These are phyloP conservation scores for Galleria mellonella DNA, from an alignment of 1,140 invertebrate species.

Conservation along the genomic window DNA sequence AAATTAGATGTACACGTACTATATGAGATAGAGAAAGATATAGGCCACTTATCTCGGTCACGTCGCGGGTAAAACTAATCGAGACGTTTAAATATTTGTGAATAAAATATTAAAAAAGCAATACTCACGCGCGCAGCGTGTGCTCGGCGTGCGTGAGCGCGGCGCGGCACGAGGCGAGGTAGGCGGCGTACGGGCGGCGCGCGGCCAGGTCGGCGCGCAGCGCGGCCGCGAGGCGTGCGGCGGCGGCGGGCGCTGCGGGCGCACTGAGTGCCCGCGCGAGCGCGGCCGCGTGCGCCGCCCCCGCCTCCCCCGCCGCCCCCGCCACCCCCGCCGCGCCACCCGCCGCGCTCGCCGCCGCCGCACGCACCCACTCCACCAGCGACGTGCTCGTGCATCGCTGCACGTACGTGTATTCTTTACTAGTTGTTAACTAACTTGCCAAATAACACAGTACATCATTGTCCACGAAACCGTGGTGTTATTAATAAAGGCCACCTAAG, in stretches of 20 bases:
- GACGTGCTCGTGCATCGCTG: slow-evolving; percentile 47
- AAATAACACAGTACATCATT: too few relatives aligned
- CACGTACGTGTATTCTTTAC: too few relatives aligned
- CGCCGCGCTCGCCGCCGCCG: slow-evolving; percentile 23
- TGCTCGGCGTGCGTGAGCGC: slow-evolving; percentile 79
- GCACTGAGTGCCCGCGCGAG: slow-evolving; percentile 29
- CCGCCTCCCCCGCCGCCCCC: slow-evolving; percentile 36
- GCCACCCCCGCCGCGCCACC: slow-evolving; percentile 31
- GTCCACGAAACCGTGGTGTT: too few relatives aligned
- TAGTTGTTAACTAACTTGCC: too few relatives aligned
- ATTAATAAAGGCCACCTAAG: too few relatives aligned
- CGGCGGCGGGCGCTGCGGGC: slow-evolving; percentile 9
- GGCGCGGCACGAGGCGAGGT: slow-evolving; percentile 83
- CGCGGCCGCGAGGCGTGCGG: slow-evolving; percentile 37
- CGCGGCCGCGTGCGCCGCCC: slow-evolving; percentile 28
- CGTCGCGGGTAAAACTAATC: too few relatives aligned
- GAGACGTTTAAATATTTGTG: too few relatives aligned
- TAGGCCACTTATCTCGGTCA: too few relatives aligned
- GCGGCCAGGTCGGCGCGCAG: slow-evolving; percentile 49
- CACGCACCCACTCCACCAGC: slow-evolving; percentile 44
- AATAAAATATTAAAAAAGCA: too few relatives aligned
- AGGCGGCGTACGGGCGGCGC: slow-evolving; percentile 79
- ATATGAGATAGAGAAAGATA: too few relatives aligned
- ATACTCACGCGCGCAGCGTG: slow-evolving; percentile 76
- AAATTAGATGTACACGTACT: too few relatives aligned